Percentiles rank a stretch among this genome's conserved stretches.
Evolutionary conservation across 2,888 invertebrate genomes (phyloP).

Genomic region (Microchrysa polita): DNA sequence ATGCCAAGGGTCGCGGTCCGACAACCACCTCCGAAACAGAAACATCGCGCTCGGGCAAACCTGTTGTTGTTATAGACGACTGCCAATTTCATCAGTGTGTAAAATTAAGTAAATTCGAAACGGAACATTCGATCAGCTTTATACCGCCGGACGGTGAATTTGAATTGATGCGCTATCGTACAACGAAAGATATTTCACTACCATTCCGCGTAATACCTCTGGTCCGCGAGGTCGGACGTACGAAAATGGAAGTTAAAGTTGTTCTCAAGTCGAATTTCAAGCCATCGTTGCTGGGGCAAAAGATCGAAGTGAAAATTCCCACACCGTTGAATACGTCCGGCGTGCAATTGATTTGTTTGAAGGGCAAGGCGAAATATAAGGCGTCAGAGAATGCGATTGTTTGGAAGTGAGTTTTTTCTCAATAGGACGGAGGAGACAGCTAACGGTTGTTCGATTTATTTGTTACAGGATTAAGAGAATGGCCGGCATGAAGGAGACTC

Average conservation of each 20-base stretch:
- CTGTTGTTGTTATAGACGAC: conserved; percentile 99
- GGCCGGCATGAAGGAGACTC: conserved; percentile 99
- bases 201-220: conserved; percentile 99
- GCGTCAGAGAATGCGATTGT: conserved; percentile 99
- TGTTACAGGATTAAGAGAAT: conserved; percentile 81
- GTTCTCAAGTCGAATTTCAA: conserved; percentile 99
- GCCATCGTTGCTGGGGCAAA: conserved; percentile 96
- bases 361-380: conserved; percentile 99
- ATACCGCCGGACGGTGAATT: conserved; percentile 99
- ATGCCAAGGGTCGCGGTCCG: conserved; percentile 85
- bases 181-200: conserved; percentile 98
- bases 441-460: conserved; percentile 17
- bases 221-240: conserved; percentile 96
- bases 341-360: conserved; percentile 97
- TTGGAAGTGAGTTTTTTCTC: conserved; percentile 82
- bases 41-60: conserved; percentile 91
- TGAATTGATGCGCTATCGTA: conserved; percentile 99
- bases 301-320: conserved; percentile 99
- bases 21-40: conserved; percentile 79
- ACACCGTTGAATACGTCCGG: conserved; percentile 99
- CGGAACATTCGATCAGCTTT: conserved; percentile 99
- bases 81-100: conserved; percentile 99
- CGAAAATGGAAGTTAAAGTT: conserved; percentile 99
- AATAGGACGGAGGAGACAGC: too few relatives aligned
- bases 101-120: conserved; percentile 99